phyloP scores from a whole-genome alignment of 2,797 vertebrate species.

The Artibeus jamaicensis region DNA sequence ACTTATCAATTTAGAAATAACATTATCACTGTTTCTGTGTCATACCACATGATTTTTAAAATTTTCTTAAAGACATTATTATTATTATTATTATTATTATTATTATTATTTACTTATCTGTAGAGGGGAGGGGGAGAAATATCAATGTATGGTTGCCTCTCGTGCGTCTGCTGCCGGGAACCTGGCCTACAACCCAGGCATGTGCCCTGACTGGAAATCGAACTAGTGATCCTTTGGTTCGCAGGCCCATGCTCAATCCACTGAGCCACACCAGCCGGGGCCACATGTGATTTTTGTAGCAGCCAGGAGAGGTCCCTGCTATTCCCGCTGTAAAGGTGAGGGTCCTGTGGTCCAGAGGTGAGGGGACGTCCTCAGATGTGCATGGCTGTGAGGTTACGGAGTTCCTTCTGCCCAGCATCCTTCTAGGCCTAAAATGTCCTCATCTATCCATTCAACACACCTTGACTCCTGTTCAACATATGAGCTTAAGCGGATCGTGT shows the following conservation, averaged over 20 bases:
- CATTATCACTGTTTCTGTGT: neutral
- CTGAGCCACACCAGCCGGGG: too few relatives aligned
- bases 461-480: neutral
- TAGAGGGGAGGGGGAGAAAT: too few relatives aligned
- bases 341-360: neutral
- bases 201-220: too few relatives aligned
- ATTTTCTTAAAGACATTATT: too few relatives aligned
- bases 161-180: too few relatives aligned
- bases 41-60: too few relatives aligned
- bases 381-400: accelerated
- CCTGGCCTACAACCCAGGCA: too few relatives aligned
- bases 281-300: neutral
- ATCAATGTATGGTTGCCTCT: too few relatives aligned
- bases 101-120: too few relatives aligned
- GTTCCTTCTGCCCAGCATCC: neutral
- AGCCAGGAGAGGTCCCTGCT: neutral
- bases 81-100: too few relatives aligned
- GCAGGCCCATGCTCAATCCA: too few relatives aligned
- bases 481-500: neutral
- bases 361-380: neutral
- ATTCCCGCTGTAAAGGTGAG: neutral
- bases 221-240: too few relatives aligned
- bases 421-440: neutral
- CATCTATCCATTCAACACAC: neutral
- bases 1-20: neutral